These are phyloP conservation scores for Craseonycteris thonglongyai DNA, from an alignment of 2,113 vertebrate species.

Conservation along the genomic window DNA sequence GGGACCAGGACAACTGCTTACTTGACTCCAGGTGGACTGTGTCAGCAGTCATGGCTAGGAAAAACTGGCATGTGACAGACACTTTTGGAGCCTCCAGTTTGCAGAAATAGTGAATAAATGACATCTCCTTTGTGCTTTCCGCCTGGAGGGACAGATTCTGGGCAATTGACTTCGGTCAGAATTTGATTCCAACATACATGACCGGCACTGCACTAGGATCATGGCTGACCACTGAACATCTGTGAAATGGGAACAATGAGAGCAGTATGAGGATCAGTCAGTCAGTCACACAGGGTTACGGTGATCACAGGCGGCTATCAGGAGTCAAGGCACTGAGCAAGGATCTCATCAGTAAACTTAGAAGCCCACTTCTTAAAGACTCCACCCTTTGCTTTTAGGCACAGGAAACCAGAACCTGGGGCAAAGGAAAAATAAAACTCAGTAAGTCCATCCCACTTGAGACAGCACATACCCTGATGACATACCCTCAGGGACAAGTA, in stretches of 20 bases:
- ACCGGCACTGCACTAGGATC: rapidly evolving
- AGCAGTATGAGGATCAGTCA: not conserved
- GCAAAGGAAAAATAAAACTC: no score
- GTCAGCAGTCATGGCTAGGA: not conserved
- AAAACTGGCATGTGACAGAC: not conserved
- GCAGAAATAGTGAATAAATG: not conserved
- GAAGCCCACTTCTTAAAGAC: not conserved
- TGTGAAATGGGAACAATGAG: not conserved
- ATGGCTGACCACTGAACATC: not conserved
- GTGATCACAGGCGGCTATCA: rapidly evolving
- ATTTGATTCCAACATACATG: not conserved
- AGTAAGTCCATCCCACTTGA: not conserved
- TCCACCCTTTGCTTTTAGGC: not conserved
- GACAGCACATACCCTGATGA: not conserved
- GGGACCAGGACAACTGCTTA: not conserved
- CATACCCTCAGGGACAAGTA: no score
- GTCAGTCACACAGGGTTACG: no score
- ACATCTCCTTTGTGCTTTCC: not conserved
- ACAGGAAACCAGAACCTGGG: not conserved
- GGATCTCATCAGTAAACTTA: no score
- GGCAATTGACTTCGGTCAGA: not conserved
- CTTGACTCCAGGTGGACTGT: not conserved
- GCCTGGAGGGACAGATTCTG: not conserved
- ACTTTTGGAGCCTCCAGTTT: not conserved
- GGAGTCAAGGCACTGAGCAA: not conserved